These are phyloP conservation scores for Cryptomyrus ogoouensis DNA, from an alignment of 2,113 vertebrate genomes.

Conservation along the genomic window DNA sequence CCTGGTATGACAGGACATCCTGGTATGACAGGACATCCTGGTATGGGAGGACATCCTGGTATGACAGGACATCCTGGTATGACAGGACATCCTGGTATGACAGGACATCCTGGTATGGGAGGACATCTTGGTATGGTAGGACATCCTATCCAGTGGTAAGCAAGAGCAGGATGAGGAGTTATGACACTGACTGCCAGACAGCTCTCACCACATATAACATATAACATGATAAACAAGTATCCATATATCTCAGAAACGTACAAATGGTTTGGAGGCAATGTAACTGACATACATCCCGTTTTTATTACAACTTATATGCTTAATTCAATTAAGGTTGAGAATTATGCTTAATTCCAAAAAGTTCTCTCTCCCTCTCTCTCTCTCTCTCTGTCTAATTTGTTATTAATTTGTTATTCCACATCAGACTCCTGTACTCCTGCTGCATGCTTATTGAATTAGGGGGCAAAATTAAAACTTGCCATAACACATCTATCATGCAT, in stretches of 20 bases:
- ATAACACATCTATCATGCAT: conserved; percentile 13
- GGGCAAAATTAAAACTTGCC: not conserved
- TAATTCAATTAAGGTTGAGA: not conserved
- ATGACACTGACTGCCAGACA: not conserved
- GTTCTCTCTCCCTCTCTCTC: not conserved
- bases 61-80: too few relatives aligned
- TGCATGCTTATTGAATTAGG: conserved; percentile 5
- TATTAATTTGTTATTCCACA: not conserved
- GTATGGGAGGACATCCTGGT: too few relatives aligned
- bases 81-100: too few relatives aligned
- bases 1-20: too few relatives aligned
- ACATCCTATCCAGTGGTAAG: not conserved
- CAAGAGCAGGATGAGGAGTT: not conserved
- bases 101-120: too few relatives aligned
- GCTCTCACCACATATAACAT: not conserved
- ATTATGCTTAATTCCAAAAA: not conserved
- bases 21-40: too few relatives aligned
- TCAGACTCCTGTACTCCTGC: not conserved
- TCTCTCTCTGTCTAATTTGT: not conserved
- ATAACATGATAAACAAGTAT: not conserved
- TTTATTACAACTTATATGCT: not conserved
- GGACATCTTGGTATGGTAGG: too few relatives aligned
- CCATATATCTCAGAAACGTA: not conserved
- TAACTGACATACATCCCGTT: too few relatives aligned
- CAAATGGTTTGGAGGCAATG: not conserved